Conservation (phyloP, 2,113 vertebrate genomes). For the Passerina amoena region DNA sequence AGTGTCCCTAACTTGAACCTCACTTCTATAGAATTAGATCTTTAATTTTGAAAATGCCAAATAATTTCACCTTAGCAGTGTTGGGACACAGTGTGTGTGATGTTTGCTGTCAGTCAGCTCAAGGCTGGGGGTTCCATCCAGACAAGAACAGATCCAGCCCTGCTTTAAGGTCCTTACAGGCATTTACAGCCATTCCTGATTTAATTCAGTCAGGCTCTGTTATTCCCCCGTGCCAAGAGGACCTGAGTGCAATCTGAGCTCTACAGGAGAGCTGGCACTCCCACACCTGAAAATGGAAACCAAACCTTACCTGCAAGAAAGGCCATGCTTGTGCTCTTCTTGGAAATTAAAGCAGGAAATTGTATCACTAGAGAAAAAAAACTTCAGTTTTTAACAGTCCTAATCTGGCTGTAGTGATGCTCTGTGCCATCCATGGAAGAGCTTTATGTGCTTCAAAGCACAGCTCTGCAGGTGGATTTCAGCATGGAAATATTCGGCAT, state of each 20-base stretch:
- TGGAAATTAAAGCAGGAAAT: not conserved
- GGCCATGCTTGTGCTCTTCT: not conserved
- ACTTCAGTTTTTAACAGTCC: not conserved
- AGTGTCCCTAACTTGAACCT: not conserved
- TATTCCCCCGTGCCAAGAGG: not conserved
- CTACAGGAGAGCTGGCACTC: not conserved
- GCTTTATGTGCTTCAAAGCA: not conserved
- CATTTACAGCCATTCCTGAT: not conserved
- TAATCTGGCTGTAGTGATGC: not conserved
- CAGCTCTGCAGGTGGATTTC: not conserved
- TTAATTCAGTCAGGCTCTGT: not conserved
- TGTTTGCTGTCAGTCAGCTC: not conserved
- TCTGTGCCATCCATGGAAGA: not conserved
- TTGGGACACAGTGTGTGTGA: not conserved
- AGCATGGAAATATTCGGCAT: not conserved
- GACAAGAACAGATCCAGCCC: not conserved
- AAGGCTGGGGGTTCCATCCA: not conserved
- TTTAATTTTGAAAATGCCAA: not conserved
- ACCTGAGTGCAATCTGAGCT: not conserved
- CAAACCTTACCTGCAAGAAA: not conserved
- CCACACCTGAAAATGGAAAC: not conserved
- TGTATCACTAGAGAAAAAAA: not conserved
- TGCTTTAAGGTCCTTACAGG: not conserved
- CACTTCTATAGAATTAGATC: not conserved
- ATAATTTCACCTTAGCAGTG: not conserved